Evolutionary conservation across 2,888 invertebrate species (phyloP).

Genomic region (Fabriciana adippe): DNA sequence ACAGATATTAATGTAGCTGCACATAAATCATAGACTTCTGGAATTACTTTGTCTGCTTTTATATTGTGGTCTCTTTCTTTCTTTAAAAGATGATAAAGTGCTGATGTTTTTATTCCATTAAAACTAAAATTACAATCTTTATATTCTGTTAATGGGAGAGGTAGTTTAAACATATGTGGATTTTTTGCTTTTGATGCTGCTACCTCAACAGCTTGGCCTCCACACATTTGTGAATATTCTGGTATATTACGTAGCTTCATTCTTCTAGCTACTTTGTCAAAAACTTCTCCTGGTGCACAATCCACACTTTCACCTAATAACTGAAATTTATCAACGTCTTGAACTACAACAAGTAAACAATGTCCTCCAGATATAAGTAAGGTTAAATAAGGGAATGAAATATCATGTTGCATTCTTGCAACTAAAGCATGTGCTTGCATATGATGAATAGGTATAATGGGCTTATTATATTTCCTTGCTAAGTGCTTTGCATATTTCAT

Average conservation of each 20-base stretch:
- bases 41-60: constrained; percentile 88
- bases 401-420: constrained; percentile 87
- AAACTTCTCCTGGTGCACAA: constrained; percentile 95
- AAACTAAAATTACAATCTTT: constrained; percentile 96
- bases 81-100: constrained; percentile 74
- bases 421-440: constrained; percentile 99
- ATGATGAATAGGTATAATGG: constrained; percentile 98
- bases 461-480: constrained; percentile 85
- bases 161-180: constrained; percentile 85
- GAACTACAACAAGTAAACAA: constrained; percentile 90
- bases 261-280: constrained; percentile 95
- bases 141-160: constrained; percentile 84
- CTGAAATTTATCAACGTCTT: constrained; percentile 88
- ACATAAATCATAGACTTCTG: constrained; percentile 91
- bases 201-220: constrained; percentile 93
- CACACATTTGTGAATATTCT: constrained; percentile 88
- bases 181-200: constrained; percentile 88
- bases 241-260: constrained; percentile 90
- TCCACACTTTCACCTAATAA: constrained; percentile 91
- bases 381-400: constrained; percentile 94
- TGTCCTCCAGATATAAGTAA: constrained; percentile 97
- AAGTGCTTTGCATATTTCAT: constrained; percentile 91
- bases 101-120: constrained; percentile 89
- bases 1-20: constrained; percentile 90
- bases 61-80: constrained; percentile 83